Conservation (phyloP, 2,113 vertebrate species). For the Mobula hypostoma region DNA sequence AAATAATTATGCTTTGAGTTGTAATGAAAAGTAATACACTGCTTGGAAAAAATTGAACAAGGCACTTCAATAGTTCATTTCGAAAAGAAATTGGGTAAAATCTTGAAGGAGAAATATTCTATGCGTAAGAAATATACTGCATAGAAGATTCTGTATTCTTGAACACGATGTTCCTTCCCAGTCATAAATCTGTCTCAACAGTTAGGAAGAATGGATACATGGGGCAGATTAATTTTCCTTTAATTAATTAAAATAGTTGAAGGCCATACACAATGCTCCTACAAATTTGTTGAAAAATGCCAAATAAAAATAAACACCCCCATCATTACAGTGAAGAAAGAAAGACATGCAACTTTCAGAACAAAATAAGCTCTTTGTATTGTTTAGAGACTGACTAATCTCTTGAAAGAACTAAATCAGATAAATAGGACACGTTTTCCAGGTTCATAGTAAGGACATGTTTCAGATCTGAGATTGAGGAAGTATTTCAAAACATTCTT, state of each 20-base stretch:
- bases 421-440: neutral
- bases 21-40: too few species aligned
- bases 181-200: neutral
- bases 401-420: neutral
- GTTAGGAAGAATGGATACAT: neutral
- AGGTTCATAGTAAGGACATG: neutral
- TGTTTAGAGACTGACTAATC: neutral
- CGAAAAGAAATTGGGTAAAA: neutral
- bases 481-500: neutral
- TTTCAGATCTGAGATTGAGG: neutral
- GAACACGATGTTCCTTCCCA: neutral
- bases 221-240: neutral
- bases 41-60: neutral
- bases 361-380: neutral
- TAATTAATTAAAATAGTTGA: neutral
- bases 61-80: too few species aligned
- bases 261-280: neutral
- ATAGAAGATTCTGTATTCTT: neutral
- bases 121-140: neutral
- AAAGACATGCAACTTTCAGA: too few species aligned
- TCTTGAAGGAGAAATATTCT: neutral
- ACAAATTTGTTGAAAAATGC: too few species aligned
- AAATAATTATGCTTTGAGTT: neutral
- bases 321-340: too few species aligned
- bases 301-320: too few species aligned